Evolutionary conservation across 2,797 vertebrate species (phyloP).

Genomic region (Aulostomus chinensis): DNA sequence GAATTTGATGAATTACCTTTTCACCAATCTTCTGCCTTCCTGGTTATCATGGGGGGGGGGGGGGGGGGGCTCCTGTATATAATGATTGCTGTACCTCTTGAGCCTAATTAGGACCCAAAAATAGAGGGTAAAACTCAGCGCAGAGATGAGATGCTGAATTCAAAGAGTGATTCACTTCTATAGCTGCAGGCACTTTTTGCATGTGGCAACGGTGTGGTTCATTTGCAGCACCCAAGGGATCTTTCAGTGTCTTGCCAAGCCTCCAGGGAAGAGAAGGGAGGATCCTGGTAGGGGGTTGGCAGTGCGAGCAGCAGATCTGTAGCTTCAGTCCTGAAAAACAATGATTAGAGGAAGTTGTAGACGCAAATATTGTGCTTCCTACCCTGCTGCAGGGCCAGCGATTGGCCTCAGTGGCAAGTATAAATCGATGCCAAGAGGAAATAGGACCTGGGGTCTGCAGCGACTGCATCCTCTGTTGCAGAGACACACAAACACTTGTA

Average conservation of each 20-base stretch:
- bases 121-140: constrained; percentile 45
- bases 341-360: constrained; percentile 52
- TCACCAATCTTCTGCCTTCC: background rate
- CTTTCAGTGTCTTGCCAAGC: constrained; percentile 42
- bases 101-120: constrained; percentile 67
- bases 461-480: constrained; percentile 10
- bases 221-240: constrained; percentile 57
- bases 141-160: constrained; percentile 45
- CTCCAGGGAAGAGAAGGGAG: constrained; percentile 43
- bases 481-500: constrained; percentile 11
- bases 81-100: constrained; percentile 41
- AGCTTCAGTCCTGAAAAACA: constrained; percentile 44
- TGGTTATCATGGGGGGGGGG: too few relatives aligned
- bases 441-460: constrained; percentile 20
- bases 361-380: constrained; percentile 51
- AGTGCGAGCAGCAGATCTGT: constrained; percentile 47
- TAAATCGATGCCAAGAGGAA: constrained; percentile 42
- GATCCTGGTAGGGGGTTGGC: constrained; percentile 25
- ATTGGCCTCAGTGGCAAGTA: constrained; percentile 30
- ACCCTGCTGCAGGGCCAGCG: constrained; percentile 27
- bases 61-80: constrained; percentile 3
- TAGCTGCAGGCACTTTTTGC: constrained; percentile 43
- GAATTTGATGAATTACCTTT: background rate
- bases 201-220: constrained; percentile 52
- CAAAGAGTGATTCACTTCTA: constrained; percentile 53